These are phyloP conservation scores for Solea solea DNA, from an alignment of 2,113 vertebrate species.

Conservation along the genomic window DNA sequence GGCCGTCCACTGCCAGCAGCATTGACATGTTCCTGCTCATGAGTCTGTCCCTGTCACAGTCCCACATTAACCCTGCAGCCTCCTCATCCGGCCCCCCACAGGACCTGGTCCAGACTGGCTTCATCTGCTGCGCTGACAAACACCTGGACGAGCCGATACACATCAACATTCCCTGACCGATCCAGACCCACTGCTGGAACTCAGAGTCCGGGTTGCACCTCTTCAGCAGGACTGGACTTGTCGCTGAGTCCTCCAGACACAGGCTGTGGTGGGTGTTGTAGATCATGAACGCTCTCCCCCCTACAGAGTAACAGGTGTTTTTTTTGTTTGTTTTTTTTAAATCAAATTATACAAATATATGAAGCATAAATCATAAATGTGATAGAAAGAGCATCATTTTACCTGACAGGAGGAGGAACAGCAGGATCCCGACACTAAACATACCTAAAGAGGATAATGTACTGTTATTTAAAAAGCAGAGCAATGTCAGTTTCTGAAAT, in stretches of 20 bases:
- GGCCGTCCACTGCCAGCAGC: constrained; percentile 52
- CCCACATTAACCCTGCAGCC: constrained; percentile 59
- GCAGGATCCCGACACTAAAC: constrained; percentile 56
- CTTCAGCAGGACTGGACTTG: constrained; percentile 56
- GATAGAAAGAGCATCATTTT: not conserved
- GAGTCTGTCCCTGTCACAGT: constrained; percentile 68
- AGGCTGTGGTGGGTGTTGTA: constrained; percentile 61
- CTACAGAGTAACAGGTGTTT: constrained; percentile 41
- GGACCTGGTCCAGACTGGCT: constrained; percentile 43
- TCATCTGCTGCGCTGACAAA: constrained; percentile 50
- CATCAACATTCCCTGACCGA: constrained; percentile 49
- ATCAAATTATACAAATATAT: not conserved
- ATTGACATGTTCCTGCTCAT: constrained; percentile 54
- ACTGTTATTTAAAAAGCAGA: not conserved
- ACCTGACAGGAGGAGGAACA: constrained; percentile 73
- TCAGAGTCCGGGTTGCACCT: constrained; percentile 67
- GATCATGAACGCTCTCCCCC: constrained; percentile 69
- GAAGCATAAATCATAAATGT: not conserved
- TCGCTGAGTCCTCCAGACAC: constrained; percentile 72
- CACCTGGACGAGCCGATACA: constrained; percentile 65
- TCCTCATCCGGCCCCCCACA: constrained; percentile 40
- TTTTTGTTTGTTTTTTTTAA: not conserved
- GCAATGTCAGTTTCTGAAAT: no score
- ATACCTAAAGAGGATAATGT: constrained; percentile 55
- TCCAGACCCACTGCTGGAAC: constrained; percentile 80